phyloP scores from a whole-genome alignment of 2,797 vertebrate species.

The Helicolenus hilgendorfi region DNA sequence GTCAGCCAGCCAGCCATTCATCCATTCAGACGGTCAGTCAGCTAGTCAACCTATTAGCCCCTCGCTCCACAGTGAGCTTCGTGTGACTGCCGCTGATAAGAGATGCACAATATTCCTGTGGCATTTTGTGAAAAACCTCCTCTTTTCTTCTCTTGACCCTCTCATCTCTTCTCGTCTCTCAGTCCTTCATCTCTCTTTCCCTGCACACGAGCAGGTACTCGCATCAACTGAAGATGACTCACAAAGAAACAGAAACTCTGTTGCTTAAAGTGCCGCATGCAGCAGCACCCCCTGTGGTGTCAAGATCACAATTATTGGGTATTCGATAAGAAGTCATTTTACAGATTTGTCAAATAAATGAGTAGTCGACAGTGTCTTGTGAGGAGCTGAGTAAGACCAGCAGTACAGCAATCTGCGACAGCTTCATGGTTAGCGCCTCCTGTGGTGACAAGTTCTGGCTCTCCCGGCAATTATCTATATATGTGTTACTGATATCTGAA shows the following conservation, averaged over 20 bases:
- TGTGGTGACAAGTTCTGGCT: slow-evolving; percentile 33
- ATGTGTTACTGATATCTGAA: slow-evolving; percentile 48
- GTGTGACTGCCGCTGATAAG: slow-evolving; percentile 65
- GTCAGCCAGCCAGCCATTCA: slow-evolving; percentile 58
- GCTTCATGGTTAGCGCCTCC: slow-evolving; percentile 56
- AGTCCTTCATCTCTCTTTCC: neutral
- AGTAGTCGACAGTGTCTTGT: slow-evolving; percentile 26
- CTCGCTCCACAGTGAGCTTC: slow-evolving; percentile 36
- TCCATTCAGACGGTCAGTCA: slow-evolving; percentile 61
- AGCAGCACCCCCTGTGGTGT: slow-evolving; percentile 25
- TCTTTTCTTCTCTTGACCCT: slow-evolving; percentile 38
- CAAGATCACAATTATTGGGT: slow-evolving; percentile 55
- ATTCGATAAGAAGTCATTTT: slow-evolving; percentile 50
- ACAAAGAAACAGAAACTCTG: slow-evolving; percentile 10
- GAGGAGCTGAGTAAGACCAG: slow-evolving; percentile 40
- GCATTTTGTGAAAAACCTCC: slow-evolving; percentile 30
- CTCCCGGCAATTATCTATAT: slow-evolving; percentile 50
- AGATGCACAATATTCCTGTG: slow-evolving; percentile 43
- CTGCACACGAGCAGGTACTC: neutral
- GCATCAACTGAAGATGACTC: slow-evolving; percentile 17
- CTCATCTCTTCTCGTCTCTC: slow-evolving; percentile 12
- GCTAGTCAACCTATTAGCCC: slow-evolving; percentile 68
- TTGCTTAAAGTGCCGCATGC: neutral
- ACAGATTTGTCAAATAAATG: slow-evolving; percentile 61
- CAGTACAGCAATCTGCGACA: slow-evolving; percentile 31